Conservation (phyloP, 2,113 vertebrate genomes). For the Zosterops pallidus region DNA sequence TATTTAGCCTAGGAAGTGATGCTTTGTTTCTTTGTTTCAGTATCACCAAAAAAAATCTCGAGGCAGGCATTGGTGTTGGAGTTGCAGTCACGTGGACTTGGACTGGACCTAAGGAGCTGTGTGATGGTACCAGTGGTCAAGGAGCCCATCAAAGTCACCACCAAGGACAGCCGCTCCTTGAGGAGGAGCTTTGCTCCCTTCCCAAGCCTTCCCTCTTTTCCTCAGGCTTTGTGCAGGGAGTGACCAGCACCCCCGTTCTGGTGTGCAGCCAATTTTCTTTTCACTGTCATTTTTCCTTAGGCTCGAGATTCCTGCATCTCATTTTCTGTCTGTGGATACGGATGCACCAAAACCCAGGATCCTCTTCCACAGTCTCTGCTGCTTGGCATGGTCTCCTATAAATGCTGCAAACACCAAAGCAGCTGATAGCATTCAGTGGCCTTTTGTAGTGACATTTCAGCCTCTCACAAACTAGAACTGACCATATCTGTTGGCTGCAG, state of each 20-base stretch:
- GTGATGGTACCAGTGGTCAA: not conserved
- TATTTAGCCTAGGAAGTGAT: not conserved
- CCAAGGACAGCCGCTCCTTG: not conserved
- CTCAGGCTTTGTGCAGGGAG: not conserved
- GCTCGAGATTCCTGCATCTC: not conserved
- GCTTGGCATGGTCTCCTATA: not conserved
- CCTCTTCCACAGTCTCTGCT: not conserved
- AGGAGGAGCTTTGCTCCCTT: not conserved
- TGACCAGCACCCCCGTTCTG: not conserved
- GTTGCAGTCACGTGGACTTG: accelerated
- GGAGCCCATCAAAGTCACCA: not conserved
- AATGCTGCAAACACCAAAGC: not conserved
- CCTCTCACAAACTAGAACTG: not conserved
- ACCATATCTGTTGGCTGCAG: constrained; percentile 18
- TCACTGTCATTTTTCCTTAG: not conserved
- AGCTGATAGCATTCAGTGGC: constrained; percentile 8
- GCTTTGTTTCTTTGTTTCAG: not conserved
- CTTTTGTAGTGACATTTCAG: constrained; percentile 37
- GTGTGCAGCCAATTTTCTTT: not conserved
- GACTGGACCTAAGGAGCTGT: not conserved
- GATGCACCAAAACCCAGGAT: not conserved
- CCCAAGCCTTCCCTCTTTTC: not conserved
- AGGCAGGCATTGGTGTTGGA: accelerated
- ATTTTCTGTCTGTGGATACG: not conserved
- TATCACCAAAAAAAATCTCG: not conserved